Percentiles rank a stretch among this genome's conserved stretches.
Conservation (phyloP, 2,888 invertebrate species). For the Lamellibrachia satsuma region DNA sequence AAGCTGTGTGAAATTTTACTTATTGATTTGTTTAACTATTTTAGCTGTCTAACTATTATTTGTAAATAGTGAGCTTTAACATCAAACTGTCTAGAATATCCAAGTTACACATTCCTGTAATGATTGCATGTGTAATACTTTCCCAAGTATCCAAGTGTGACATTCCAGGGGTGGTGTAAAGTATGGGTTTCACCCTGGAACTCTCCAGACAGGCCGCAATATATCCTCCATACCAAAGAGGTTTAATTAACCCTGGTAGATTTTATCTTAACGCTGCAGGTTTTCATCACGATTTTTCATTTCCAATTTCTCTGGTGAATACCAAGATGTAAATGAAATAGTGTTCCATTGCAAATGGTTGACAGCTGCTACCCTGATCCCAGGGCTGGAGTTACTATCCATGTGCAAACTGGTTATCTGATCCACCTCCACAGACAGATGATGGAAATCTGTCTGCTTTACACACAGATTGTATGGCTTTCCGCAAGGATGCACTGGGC, state of each 20-base stretch:
- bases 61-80: background rate
- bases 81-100: background rate
- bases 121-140: background rate
- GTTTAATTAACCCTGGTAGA: background rate
- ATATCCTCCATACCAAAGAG: background rate
- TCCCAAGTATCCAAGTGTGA: background rate
- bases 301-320: slow-evolving; percentile 6
- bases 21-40: too few relatives aligned
- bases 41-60: background rate
- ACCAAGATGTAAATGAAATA: background rate
- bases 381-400: background rate
- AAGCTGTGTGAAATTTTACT: too few relatives aligned
- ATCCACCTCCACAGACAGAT: background rate
- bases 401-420: background rate
- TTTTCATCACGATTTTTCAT: background rate
- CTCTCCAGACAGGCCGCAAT: background rate
- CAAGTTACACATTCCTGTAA: background rate
- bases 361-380: background rate
- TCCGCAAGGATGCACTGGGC: background rate
- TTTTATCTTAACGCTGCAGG: background rate
- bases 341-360: background rate
- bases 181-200: background rate
- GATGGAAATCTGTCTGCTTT: slow-evolving; percentile 4
- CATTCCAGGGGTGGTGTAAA: background rate
- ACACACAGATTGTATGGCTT: background rate